These are phyloP conservation scores for Araneus ventricosus DNA, from an alignment of 1,140 invertebrate species.

Conservation along the genomic window DNA sequence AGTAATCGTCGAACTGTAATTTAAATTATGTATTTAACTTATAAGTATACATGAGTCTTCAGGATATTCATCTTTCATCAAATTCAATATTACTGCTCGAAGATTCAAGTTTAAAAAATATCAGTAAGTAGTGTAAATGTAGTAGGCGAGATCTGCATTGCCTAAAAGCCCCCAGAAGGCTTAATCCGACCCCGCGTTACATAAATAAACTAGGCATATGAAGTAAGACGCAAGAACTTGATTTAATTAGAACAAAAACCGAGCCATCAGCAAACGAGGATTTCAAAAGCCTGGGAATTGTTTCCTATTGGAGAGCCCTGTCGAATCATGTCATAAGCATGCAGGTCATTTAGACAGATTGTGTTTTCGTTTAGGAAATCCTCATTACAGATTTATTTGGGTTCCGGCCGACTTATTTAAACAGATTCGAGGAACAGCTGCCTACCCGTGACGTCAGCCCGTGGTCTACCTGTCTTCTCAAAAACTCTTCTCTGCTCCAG, in stretches of 20 bases:
- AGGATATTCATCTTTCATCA: too few relatives aligned
- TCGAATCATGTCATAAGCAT: constrained; percentile 28
- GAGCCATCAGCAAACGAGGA: background rate
- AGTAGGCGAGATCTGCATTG: too few relatives aligned
- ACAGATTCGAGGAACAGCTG: constrained; percentile 9
- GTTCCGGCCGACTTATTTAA: background rate
- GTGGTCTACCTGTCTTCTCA: background rate
- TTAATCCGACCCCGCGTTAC: too few relatives aligned
- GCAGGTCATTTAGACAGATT: constrained; percentile 42
- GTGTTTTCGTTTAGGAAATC: background rate
- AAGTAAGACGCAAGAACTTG: too few relatives aligned
- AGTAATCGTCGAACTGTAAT: too few relatives aligned
- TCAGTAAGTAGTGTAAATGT: too few relatives aligned
- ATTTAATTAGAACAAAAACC: constrained; percentile 6
- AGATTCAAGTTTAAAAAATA: too few relatives aligned
- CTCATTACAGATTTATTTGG: constrained; percentile 54
- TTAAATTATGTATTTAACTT: too few relatives aligned
- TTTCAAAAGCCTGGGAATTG: background rate
- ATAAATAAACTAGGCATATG: too few relatives aligned
- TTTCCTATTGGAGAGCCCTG: background rate
- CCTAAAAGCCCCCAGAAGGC: too few relatives aligned
- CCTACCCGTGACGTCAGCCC: background rate
- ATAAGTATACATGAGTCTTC: too few relatives aligned
- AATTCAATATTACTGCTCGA: too few relatives aligned
- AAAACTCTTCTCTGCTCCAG: constrained; percentile 11